Percentiles rank a stretch among this genome's conserved stretches.
Evolutionary conservation across 2,113 vertebrate species (phyloP).

Genomic region (Semicossyphus pulcher): DNA sequence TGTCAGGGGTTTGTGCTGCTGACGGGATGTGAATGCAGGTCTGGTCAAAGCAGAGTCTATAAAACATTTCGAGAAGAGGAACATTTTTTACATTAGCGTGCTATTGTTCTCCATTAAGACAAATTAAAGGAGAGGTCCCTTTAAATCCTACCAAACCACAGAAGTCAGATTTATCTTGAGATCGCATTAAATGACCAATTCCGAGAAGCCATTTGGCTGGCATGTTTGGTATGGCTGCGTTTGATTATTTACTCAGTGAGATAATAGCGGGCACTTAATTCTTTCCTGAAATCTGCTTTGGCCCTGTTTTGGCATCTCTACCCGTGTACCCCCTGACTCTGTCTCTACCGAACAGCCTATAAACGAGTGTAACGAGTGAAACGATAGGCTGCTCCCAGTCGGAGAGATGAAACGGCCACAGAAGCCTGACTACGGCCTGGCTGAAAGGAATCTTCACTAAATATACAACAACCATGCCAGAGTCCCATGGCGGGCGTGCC

Average conservation of each 20-base stretch:
- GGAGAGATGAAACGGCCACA: slow-evolving; percentile 23
- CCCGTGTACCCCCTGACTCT: not conserved
- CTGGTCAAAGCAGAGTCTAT: slow-evolving; percentile 18
- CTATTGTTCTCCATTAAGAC: slow-evolving; percentile 10
- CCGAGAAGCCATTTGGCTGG: not conserved
- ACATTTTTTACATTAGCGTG: slow-evolving; percentile 4
- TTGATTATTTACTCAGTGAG: slow-evolving; percentile 25
- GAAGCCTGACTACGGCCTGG: not conserved
- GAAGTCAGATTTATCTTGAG: slow-evolving; percentile 4
- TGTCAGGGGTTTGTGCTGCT: slow-evolving; percentile 33
- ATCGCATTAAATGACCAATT: slow-evolving; percentile 1
- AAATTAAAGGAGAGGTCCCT: not conserved
- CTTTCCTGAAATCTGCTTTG: slow-evolving; percentile 14
- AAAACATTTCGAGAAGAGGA: slow-evolving; percentile 8
- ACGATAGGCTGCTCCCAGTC: not conserved
- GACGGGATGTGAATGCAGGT: slow-evolving; percentile 20
- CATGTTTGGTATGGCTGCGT: not conserved
- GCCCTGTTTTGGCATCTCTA: not conserved
- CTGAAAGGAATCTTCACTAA: slow-evolving; percentile 44
- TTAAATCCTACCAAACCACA: slow-evolving; percentile 12
- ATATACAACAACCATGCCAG: slow-evolving; percentile 24
- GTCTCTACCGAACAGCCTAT: not conserved
- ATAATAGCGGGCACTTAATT: slow-evolving; percentile 19
- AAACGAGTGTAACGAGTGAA: not conserved
- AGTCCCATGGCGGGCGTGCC: not conserved